phyloP scores from a whole-genome alignment of 2,888 invertebrate genomes.

The Bellardia pandia region DNA sequence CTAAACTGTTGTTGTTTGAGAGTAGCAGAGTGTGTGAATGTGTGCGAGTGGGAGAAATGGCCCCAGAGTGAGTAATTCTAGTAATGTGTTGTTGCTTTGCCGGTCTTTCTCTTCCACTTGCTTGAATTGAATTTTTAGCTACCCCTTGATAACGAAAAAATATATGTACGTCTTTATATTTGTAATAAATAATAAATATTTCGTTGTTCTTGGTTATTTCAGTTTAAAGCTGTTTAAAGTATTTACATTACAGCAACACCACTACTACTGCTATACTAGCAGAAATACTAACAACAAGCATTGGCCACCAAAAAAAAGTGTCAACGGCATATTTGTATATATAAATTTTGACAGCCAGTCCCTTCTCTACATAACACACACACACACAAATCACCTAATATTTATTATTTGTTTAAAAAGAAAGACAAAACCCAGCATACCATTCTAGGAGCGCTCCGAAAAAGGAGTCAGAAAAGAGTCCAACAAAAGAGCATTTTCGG shows the following conservation, averaged over 20 bases:
- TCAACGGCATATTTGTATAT: not conserved
- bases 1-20: not conserved
- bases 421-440: no score
- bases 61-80: no score
- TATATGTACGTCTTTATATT: not conserved
- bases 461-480: no score
- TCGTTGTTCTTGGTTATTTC: not conserved
- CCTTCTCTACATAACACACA: not conserved
- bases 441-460: no score
- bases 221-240: not conserved
- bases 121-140: not conserved
- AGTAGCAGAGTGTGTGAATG: not conserved
- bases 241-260: not conserved
- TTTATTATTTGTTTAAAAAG: not conserved
- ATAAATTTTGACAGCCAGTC: not conserved
- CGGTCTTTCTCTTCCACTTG: not conserved
- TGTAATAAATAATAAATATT: not conserved
- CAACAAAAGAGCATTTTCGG: no score
- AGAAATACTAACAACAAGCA: not conserved
- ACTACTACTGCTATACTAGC: not conserved
- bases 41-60: no score
- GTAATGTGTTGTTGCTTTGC: not conserved
- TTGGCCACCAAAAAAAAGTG: not conserved
- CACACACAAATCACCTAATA: not conserved
- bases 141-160: slow-evolving; percentile 8